Conservation (phyloP, 2,888 invertebrate species). For the Amblyjoppa fuscipennis region DNA sequence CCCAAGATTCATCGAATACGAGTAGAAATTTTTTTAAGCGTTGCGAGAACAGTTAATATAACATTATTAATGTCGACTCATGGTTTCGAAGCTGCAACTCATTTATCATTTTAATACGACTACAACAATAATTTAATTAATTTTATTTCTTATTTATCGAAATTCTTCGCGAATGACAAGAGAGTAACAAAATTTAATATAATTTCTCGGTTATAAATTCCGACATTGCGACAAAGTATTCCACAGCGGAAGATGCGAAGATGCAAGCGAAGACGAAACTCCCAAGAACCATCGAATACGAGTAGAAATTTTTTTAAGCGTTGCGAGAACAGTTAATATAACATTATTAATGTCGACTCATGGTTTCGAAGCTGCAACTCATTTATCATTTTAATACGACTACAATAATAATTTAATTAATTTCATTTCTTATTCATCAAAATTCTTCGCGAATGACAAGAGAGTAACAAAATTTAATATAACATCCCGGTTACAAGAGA, state of each 20-base stretch:
- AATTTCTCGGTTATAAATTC: too few relatives aligned
- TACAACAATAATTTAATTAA: not conserved
- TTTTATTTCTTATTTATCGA: not conserved
- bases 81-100: not conserved
- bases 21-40: not conserved
- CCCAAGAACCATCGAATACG: too few relatives aligned
- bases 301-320: not conserved
- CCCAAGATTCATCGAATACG: too few relatives aligned
- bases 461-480: not conserved
- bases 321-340: too few relatives aligned
- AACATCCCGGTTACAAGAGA: not conserved
- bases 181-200: not conserved
- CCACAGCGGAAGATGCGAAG: not conserved
- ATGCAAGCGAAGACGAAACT: conserved; percentile 43
- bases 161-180: not conserved
- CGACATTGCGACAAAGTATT: not conserved
- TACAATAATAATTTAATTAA: not conserved
- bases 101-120: not conserved
- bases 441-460: not conserved
- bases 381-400: not conserved
- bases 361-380: not conserved
- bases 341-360: too few relatives aligned
- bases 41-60: too few relatives aligned
- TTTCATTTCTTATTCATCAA: not conserved
- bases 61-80: not conserved